Percentiles rank a stretch among this genome's conserved stretches.
phyloP scores from a whole-genome alignment of 2,113 vertebrate species.

The Struthidea cinerea region DNA sequence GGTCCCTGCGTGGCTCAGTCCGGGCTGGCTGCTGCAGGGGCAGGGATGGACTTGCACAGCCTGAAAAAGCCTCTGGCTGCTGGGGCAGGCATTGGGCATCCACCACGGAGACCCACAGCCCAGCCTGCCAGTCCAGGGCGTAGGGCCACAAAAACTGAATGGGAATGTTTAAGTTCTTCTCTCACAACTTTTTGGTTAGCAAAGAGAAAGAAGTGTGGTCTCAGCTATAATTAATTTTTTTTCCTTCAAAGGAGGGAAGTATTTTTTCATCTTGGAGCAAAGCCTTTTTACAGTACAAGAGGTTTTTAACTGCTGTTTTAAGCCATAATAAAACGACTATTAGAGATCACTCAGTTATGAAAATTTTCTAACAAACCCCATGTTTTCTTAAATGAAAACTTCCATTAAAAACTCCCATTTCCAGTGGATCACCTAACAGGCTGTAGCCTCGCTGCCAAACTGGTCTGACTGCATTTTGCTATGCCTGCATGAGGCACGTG shows the following conservation, averaged over 20 bases:
- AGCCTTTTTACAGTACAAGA: not conserved
- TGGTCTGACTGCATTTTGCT: not conserved
- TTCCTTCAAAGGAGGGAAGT: not conserved
- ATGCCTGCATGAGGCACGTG: not conserved
- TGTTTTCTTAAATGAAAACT: not conserved
- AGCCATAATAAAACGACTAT: not conserved
- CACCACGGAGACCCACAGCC: not conserved
- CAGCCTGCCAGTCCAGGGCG: not conserved
- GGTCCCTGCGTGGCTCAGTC: not conserved
- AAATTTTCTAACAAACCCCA: not conserved
- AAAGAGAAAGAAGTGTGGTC: not conserved
- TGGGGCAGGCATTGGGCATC: not conserved
- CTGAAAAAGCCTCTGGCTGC: not conserved
- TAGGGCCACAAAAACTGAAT: not conserved
- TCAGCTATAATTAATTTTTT: not conserved
- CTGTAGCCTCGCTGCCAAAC: not conserved
- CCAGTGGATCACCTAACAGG: not conserved
- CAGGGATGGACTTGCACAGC: not conserved
- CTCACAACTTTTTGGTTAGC: not conserved
- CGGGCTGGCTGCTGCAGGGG: accelerated
- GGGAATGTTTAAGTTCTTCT: not conserved
- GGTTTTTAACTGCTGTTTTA: not conserved
- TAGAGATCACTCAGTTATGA: not conserved
- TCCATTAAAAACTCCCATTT: not conserved
- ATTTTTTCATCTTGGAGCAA: not conserved